These are phyloP conservation scores for Apis laboriosa DNA, from an alignment of 1,140 invertebrate genomes.

Conservation along the genomic window DNA sequence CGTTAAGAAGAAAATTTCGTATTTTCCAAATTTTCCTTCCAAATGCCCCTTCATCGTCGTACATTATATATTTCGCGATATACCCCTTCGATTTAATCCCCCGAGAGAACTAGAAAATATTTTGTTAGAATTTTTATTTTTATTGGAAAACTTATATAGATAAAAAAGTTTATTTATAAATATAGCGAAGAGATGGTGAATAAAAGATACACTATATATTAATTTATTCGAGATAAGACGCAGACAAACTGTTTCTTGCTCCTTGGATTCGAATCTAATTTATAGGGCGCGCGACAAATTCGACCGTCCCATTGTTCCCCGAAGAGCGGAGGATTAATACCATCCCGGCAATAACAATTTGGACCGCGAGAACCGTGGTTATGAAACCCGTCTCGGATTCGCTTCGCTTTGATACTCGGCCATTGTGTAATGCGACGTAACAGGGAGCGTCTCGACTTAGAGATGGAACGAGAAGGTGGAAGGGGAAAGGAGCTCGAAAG, in stretches of 20 bases:
- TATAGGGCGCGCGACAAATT: constrained; percentile 14
- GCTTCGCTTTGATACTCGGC: neutral
- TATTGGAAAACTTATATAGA: no score
- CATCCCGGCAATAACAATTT: constrained; percentile 37
- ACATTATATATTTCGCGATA: no score
- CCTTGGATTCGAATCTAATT: neutral
- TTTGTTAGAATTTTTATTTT: no score
- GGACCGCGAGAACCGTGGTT: constrained; percentile 14
- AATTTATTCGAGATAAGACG: neutral
- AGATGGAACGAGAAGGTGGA: neutral
- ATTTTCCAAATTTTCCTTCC: no score
- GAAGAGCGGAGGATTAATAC: constrained; percentile 1
- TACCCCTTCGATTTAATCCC: neutral
- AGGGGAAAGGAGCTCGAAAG: neutral
- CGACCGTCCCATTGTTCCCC: neutral
- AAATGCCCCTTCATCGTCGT: no score
- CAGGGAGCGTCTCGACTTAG: constrained; percentile 1
- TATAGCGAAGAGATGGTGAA: no score
- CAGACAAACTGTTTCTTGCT: neutral
- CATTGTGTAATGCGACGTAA: neutral
- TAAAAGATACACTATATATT: no score
- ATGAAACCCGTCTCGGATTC: neutral
- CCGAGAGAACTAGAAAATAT: no score
- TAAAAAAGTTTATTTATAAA: no score
- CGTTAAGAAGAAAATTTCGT: neutral